Conservation (phyloP, 1,140 invertebrate species). For the Euglossa dilemma region DNA sequence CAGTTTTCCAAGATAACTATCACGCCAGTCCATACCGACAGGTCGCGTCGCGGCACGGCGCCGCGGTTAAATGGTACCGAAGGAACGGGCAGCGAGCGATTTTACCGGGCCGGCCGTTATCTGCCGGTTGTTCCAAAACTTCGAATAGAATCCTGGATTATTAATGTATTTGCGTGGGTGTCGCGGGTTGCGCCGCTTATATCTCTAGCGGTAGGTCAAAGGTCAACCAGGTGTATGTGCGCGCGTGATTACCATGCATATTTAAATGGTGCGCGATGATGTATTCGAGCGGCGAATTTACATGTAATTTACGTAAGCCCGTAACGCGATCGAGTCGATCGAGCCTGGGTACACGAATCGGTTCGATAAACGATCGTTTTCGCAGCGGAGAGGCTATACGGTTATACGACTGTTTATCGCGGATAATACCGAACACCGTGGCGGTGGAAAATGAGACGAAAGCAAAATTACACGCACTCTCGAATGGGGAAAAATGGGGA, state of each 20-base stretch:
- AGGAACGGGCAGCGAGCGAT: background rate
- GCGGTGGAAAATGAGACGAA: no score
- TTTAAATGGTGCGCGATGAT: constrained; percentile 2
- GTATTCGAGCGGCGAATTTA: constrained; percentile 14
- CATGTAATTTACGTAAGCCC: background rate
- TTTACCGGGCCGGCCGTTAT: background rate
- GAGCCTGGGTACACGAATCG: no score
- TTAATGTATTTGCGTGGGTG: constrained; percentile 26
- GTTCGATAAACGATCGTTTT: no score
- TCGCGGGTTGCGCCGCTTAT: constrained; percentile 6
- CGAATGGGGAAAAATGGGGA: background rate
- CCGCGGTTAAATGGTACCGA: background rate
- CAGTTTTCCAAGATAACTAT: no score
- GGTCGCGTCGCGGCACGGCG: no score
- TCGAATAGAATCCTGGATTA: constrained; percentile 21
- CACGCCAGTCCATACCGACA: no score
- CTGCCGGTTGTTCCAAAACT: background rate
- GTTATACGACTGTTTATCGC: no score
- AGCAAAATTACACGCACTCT: no score
- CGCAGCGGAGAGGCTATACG: no score
- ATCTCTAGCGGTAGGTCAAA: constrained; percentile 31
- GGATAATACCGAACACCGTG: no score
- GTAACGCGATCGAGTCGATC: no score
- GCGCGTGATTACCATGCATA: no score
- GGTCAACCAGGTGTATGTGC: constrained; percentile 20